Base-by-base conservation (phyloP, 2,113 vertebrate genomes). In the Heterotilapia buettikoferi region DNA sequence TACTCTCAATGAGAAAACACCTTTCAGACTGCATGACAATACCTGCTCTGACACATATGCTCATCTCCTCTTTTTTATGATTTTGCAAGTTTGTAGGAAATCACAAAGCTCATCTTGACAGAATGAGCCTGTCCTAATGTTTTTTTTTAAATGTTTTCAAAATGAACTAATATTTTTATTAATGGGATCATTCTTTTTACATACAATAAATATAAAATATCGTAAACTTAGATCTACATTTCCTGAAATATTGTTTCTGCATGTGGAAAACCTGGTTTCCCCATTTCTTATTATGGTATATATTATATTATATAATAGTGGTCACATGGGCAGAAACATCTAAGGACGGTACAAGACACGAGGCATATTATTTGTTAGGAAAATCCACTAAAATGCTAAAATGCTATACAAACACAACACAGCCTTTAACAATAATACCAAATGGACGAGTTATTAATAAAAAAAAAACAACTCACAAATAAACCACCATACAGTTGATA, bases 331-430 rank as follows among this genome's bases (percentile, higher is more conserved):
- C 21, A 73, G 38, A 71, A 43, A 6, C n/a, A 0, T 43, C 10
- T 66, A n/a, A 66, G 33, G 36, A 9, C 0, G 13, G 2, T 16
- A 1, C 0, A 16, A 26, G n/a, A 26, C 1, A 43, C n/a, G 5
- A 71, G n/a, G 5, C 3, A 71, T 16, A 71, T 24, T 71, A 43
- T 71, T 43, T 43, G 38, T 26, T 43, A 43, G 38, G 66, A 43
- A 71, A 14, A 71, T 71, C n/a, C 13, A 40, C 33, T 68, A 68
- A 68, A 68, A 59, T 31, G 14, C 14, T 31, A 59, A 31, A 59
- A 40, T 68, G 7, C 63, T 68, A 21, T 14, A 68, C 0, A 68
- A 68, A 68, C 63, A 68, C 63, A 68, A 63, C 29, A 63, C 16
- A 43, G n/a, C 5, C 12, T 71, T 71, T 71, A 43, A 14, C 38